phyloP scores from a whole-genome alignment of 2,797 vertebrate genomes.

The Orientallactaga sibirica region DNA sequence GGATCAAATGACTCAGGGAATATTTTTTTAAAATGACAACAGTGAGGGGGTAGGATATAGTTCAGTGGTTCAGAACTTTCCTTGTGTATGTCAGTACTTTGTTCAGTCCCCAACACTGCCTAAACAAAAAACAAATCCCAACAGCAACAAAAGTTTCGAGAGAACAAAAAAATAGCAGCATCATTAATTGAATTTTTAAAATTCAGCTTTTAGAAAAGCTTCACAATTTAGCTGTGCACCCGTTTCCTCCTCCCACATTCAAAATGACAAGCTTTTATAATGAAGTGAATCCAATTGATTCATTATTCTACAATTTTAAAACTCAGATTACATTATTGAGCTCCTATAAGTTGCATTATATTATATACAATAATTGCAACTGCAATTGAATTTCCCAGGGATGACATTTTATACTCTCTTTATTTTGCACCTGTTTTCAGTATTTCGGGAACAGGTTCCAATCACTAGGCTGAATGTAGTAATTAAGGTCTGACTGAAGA shows the following conservation, averaged over 20 bases:
- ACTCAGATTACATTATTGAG: conserved; percentile 57
- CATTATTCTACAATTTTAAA: conserved; percentile 60
- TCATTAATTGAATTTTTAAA: not conserved
- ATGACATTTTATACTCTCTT: conserved; percentile 62
- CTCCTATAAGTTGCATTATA: conserved; percentile 5
- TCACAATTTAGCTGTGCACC: not conserved
- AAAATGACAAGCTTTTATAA: conserved; percentile 31
- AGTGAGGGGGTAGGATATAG: not conserved
- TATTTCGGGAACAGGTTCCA: conserved; percentile 70
- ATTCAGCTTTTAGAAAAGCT: not conserved
- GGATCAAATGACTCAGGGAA: too few relatives aligned
- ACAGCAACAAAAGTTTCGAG: conserved; percentile 2
- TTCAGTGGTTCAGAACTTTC: too few relatives aligned
- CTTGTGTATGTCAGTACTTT: too few relatives aligned
- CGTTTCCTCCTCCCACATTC: not conserved
- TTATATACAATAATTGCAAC: conserved; percentile 50
- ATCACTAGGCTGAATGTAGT: conserved; percentile 71
- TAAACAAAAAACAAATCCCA: not conserved
- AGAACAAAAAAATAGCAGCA: not conserved
- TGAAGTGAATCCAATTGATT: conserved; percentile 22
- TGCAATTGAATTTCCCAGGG: conserved; percentile 52
- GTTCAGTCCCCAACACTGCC: too few relatives aligned
- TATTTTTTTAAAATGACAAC: not conserved
- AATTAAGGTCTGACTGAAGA: conserved; percentile 75
- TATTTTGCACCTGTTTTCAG: conserved; percentile 74